Evolutionary conservation across 23 tunicate species (phyloP), one percentile per base, ranked within the genome.

Genomic region (Botrylloides violaceus): DNA sequence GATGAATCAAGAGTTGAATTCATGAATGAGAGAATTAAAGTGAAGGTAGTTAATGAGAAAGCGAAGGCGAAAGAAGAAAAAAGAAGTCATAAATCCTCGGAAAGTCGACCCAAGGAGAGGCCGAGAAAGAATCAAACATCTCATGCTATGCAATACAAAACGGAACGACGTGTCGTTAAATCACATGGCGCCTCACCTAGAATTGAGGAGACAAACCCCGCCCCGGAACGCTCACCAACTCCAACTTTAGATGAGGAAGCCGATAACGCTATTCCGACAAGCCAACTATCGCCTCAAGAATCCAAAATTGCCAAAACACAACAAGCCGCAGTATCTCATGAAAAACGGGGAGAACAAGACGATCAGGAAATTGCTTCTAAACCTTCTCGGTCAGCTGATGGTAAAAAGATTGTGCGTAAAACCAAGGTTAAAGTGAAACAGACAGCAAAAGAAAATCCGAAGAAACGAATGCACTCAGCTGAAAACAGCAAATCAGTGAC

Each of bases 1-100:
- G 96, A 88, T 48, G 96, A 88, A 48, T 65, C 88, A 0, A 79
- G 82, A 31, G 47, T 72, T 20, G 48, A 55, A 3, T 19, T 72
- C 34, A 56, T 18, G 76, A 24, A 47, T 20, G 61, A 59, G 29
- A 71, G 61, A 9, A 58, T 29, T 5, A 59, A 31, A 26, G 21
- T 34, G 33, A 71, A 79, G 35, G 59, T 34, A 15, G 57, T 34
- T 33, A 37, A 60, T 24, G 79, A 49, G 20, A 34, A 38, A 66
- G 53, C 6, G 33, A 68, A 78, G 66, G 7, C 29, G 27, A 35
- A 3, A 66, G 29, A 49, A 29, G 49, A 20, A 49, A 62, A 81
- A 73, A 24, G 29, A 22, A 34, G 71, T 4, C 32, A 9, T 63
- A 63, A 28, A 63, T 28, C 70, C 3, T 19, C 23, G 33, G 70